Conservation (phyloP, 2,888 invertebrate genomes). For the Apoderus coryli region DNA sequence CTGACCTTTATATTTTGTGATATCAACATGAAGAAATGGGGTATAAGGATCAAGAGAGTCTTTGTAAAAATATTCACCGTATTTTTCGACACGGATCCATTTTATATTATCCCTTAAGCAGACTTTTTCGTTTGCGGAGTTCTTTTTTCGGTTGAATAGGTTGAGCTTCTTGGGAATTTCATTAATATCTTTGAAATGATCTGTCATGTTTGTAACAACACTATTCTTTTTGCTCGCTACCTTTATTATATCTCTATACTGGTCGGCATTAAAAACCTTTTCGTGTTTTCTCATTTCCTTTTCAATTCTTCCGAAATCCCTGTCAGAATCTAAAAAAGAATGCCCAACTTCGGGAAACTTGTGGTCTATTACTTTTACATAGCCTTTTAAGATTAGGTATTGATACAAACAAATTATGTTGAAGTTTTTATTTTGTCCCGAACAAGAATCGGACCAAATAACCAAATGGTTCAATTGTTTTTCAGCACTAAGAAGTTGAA, state of each 20-base stretch:
- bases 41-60: slow-evolving; percentile 6
- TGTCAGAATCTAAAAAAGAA: slow-evolving; percentile 3
- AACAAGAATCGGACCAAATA: slow-evolving; percentile 10
- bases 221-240: slow-evolving; percentile 4
- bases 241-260: slow-evolving; percentile 6
- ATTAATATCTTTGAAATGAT: slow-evolving; percentile 2
- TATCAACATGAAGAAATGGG: slow-evolving; percentile 4
- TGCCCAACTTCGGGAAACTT: slow-evolving; percentile 13
- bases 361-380: slow-evolving; percentile 9
- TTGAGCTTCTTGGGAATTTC: slow-evolving; percentile 1
- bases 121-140: slow-evolving; percentile 4
- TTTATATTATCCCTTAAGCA: slow-evolving; percentile 5
- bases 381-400: slow-evolving; percentile 6
- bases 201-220: slow-evolving; percentile 1
- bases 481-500: slow-evolving; percentile 7
- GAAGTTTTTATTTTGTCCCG: slow-evolving; percentile 12
- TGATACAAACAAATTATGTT: slow-evolving; percentile 10
- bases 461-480: slow-evolving; percentile 6
- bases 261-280: slow-evolving; percentile 1
- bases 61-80: slow-evolving; percentile 3
- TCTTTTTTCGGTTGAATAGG: slow-evolving; percentile 3
- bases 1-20: slow-evolving; percentile 3
- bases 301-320: slow-evolving; percentile 3
- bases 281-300: slow-evolving; percentile 3
- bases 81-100: slow-evolving; percentile 5